Base-by-base conservation (phyloP, 2,113 vertebrate species). In the Anser brachyrhynchus region DNA sequence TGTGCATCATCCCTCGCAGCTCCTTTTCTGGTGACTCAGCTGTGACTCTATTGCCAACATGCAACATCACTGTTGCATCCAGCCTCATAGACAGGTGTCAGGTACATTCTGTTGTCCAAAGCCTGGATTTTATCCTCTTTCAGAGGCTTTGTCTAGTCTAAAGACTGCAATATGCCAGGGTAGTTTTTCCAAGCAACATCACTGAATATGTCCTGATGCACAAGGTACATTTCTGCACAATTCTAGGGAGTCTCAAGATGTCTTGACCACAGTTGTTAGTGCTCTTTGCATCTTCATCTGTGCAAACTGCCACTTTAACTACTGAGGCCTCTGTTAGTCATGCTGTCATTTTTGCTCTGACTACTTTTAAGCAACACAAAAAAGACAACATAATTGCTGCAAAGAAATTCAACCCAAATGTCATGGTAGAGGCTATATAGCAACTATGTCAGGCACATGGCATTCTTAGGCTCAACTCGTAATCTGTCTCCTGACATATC, bases 401-500 rank as follows among this genome's bases (percentile, higher is more conserved):
- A 70, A 67, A 72, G 85, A 90, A 95, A 92, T 82, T 82, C 82
- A 90, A 62, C 57, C 37, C 66, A 93, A 93, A 93, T 90, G 66
- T 92, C 89, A 94, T 52, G 54, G 64, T 65, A 59, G 64, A 78
- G 33, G 71, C 62, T 25, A 59, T n/a, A 49, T 21, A 90, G 78
- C 61, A 74, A 74, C 55, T 87, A 90, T 19, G 1, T 81, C 88
- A 96, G 64, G 71, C 37, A 88, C 5, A 8, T 9, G 20, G 54
- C 62, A 93, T 89, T 90, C 62, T 67, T 59, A 62, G 37, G 69
- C 46, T 93, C 64, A 41, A 4, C 69, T 72, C 39, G 67, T 72
- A 84, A 83, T 83, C 88, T 75, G 64, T 52, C 84, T 93, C 72
- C 89, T 93, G 91, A 80, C 44, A 21, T 76, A 65, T 79, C 80